These are phyloP conservation scores for Parnassius glacialis DNA, from an alignment of 2,888 invertebrate genomes.

Conservation along the genomic window DNA sequence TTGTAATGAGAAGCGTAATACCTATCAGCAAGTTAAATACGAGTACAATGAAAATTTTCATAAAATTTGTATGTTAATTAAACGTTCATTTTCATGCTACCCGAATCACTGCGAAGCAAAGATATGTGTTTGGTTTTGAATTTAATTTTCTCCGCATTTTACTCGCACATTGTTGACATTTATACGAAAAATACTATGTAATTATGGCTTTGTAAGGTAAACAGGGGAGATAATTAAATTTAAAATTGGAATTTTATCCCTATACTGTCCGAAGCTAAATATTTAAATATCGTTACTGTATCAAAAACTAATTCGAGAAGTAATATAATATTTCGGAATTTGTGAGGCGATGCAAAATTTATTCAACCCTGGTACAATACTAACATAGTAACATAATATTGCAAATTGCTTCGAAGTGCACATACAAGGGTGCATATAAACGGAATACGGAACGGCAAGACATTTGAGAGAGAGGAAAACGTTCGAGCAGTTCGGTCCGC, in stretches of 20 bases:
- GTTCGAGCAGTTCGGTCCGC: too few relatives aligned
- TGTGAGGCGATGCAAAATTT: too few relatives aligned
- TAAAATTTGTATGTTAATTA: conserved; percentile 7
- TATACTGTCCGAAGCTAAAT: too few relatives aligned
- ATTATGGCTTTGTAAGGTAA: conserved; percentile 20
- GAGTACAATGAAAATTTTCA: conserved; percentile 4
- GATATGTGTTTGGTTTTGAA: conserved; percentile 22
- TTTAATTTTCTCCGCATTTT: conserved; percentile 21
- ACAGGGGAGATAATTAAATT: conserved; percentile 24
- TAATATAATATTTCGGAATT: too few relatives aligned
- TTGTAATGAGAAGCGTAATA: conserved; percentile 2
- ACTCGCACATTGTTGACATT: conserved; percentile 24
- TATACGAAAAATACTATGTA: conserved; percentile 15
- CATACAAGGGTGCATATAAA: too few relatives aligned
- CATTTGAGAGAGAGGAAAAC: too few relatives aligned
- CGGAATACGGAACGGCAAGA: too few relatives aligned
- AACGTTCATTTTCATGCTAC: conserved; percentile 5
- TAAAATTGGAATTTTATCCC: conserved; percentile 14
- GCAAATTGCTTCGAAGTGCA: too few relatives aligned
- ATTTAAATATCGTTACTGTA: too few relatives aligned
- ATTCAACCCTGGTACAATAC: too few relatives aligned
- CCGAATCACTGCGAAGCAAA: conserved; percentile 3
- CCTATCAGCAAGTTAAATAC: not conserved
- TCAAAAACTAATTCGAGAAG: too few relatives aligned
- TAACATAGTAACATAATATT: too few relatives aligned